A percentile compares a stretch with the other conserved stretches of the same genome.
These are phyloP conservation scores for Cheiracanthium punctorium DNA, from an alignment of 2,888 invertebrate genomes.

Conservation along the genomic window DNA sequence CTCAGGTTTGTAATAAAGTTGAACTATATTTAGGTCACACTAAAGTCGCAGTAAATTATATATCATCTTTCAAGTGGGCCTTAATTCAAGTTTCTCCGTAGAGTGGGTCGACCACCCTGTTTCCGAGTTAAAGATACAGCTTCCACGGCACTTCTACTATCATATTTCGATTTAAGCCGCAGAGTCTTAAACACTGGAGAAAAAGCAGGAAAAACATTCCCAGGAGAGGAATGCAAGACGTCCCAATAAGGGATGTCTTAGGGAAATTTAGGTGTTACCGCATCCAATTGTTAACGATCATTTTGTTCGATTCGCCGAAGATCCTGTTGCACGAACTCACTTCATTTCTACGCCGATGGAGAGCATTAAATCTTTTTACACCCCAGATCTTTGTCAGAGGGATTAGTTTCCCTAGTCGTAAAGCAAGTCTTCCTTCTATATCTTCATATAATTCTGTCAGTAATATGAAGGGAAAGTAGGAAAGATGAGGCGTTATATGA, in stretches of 20 bases:
- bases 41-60: too few relatives aligned
- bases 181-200: not conserved
- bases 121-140: not conserved
- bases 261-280: not conserved
- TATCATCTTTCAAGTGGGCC: too few relatives aligned
- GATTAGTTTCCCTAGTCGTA: not conserved
- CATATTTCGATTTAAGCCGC: not conserved
- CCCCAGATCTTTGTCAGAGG: not conserved
- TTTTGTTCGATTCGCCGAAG: not conserved
- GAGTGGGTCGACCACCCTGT: not conserved
- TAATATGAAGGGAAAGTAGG: not conserved
- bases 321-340: not conserved
- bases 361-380: not conserved
- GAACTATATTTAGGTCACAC: too few relatives aligned
- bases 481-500: not conserved
- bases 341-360: not conserved
- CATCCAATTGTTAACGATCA: not conserved
- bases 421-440: not conserved
- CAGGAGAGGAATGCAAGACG: not conserved
- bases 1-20: too few relatives aligned
- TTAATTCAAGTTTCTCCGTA: too few relatives aligned
- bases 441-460: not conserved
- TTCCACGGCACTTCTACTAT: not conserved
- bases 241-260: not conserved
- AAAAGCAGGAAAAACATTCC: too few relatives aligned